Base-by-base conservation (phyloP, 2,888 invertebrate genomes). In the Monochamus alternatus region DNA sequence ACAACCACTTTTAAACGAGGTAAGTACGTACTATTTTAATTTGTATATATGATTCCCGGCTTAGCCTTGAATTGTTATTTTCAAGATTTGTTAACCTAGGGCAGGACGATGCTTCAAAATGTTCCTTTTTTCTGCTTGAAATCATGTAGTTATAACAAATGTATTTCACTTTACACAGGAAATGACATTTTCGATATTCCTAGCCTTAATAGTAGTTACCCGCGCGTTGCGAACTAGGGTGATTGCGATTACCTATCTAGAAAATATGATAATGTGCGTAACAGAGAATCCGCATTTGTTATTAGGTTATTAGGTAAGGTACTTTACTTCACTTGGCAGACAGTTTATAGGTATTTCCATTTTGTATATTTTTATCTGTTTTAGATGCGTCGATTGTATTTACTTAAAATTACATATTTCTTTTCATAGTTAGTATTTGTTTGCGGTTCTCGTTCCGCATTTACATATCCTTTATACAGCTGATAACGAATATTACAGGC, bases 51-150 rank as follows among this genome's bases (percentile, higher is more conserved):
- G 64, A 60, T 82, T 81, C 82, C 84, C 84, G 85, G 84, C 83
- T 75, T 85, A 84, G 85, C 85, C 85, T 85, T 85, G 85, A 85
- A 78, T 81, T 78, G 79, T 77, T 80, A 80, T 81, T 81, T 82
- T 74, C 74, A 76, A 76, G 80, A 81, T 81, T 83, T 83, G 82
- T 83, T 84, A 81, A 71, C 80, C 80, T 82, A 83, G 82, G 83
- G 78, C 84, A 72, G 52, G 62, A 63, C 47, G 3, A 8, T 32
- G 55, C 58, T 64, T 12, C 58, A 74, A 67, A 71, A 63, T 63
- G 38, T 52, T n/a, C 5, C 30, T 31, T 65, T 52, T 51, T 12
- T 32, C 22, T n/a, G 9, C 5, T 52, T 7, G 31, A 55, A 52
- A 66, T 32, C 12, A 4, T 66, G 3, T 66, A 14, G 30, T 55